These are phyloP conservation scores for Zosterops pallidus DNA, from an alignment of 2,113 vertebrate genomes.

Conservation along the genomic window DNA sequence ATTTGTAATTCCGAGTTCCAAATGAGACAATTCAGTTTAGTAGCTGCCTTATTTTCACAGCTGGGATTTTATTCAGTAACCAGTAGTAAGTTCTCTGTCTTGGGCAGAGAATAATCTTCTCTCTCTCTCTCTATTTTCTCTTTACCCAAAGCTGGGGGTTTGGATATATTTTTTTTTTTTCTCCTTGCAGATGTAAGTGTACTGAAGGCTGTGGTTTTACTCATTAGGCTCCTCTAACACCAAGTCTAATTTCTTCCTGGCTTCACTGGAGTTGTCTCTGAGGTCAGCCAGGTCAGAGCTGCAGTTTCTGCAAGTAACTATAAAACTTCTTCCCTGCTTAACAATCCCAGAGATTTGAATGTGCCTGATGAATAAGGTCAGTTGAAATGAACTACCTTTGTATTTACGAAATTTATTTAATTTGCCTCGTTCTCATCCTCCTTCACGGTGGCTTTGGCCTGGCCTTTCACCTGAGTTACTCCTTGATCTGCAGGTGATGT, in stretches of 20 bases:
- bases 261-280: not conserved
- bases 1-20: not conserved
- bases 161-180: not conserved
- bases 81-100: not conserved
- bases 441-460: not conserved
- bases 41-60: not conserved
- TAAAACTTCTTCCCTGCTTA: not conserved
- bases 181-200: not conserved
- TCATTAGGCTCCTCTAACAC: not conserved
- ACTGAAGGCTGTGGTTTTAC: not conserved
- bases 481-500: not conserved
- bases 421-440: not conserved
- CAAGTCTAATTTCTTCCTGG: not conserved
- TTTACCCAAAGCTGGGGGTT: not conserved
- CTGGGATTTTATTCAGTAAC: not conserved
- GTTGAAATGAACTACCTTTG: not conserved
- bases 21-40: not conserved
- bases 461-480: not conserved
- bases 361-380: not conserved
- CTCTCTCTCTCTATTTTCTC: not conserved
- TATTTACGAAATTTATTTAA: not conserved
- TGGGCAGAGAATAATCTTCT: not conserved
- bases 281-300: slow-evolving; percentile 17
- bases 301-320: not conserved
- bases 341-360: not conserved